Evolutionary conservation across 2,113 vertebrate species (phyloP), one percentile per base, ranked within the genome.

Genomic region (Lanius collurio): DNA sequence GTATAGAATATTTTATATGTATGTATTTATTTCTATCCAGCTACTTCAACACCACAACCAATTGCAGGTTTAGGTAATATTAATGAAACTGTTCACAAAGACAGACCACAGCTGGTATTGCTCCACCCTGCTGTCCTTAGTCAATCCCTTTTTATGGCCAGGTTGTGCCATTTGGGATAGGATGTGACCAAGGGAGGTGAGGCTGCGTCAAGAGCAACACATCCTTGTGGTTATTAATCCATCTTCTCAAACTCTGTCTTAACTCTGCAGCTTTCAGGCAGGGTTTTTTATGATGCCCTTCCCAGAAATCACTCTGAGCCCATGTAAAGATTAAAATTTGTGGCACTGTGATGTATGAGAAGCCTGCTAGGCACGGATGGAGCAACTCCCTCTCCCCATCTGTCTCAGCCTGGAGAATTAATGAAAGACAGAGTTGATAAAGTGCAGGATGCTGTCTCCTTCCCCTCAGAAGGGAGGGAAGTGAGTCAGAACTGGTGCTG

Each of bases 1-100:
- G 10, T 22, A 13, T 15, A 11, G 2, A 28, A 7, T 20, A 31
- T 35, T 55, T 28, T 37, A 1, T 9, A 22, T 3, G 1, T 8
- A 10, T 8, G 7, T 10, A 10, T 46, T 35, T 39, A 23, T 67
- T 74, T 52, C 23, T 15, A n/a, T 53, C 26, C 31, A 83, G 41
- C 19, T 83, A 5, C 12, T 63, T 42, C 56, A 50, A n/a, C 53
- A 19, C 2, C 22, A n/a, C 10, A 37, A 28, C 10, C 11, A 52
- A 6, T 9, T 68, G 17, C 12, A 65, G 18, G 7, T 3, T 88
- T 50, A 44, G 24, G 24, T 57, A n/a, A 49, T 39, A 23, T 6
- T 37, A 56, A 64, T 20, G 59, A 75, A 89, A 53, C 1, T 30
- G 1, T 68, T 49, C 7, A 28, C 22, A 39, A 60, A 78, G 2